Evolutionary conservation across 2,888 invertebrate genomes (phyloP), one percentile per base, ranked within the genome.

Genomic region (Trissolcus japonicus): DNA sequence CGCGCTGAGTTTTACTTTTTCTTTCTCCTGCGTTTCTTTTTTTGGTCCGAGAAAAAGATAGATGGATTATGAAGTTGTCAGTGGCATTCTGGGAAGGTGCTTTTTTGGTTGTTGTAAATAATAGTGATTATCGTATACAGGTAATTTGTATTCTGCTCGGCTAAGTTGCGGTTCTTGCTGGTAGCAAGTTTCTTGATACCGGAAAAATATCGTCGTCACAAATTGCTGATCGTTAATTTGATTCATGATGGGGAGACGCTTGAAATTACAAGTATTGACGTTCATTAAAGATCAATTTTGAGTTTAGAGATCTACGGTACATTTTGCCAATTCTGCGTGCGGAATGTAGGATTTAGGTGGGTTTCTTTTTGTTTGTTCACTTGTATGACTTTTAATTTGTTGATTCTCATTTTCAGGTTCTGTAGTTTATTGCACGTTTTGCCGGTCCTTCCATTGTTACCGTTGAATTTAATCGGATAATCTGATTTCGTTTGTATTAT

Each of bases 61-160:
- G 56, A 53, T 62, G 61, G 51, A 65, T 66, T n/a, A 55, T 14
- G 46, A 16, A 16, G 21, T 25, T 60, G 60, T 43, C 29, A 59
- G 43, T 61, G 67, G 50, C 67, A 50, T 54, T 16, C 40, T 40
- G 41, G 60, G 53, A 53, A 65, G 21, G 17, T 60, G 19, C 17
- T 51, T 60, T 57, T 50, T 63, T 46, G 29, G 25, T 4, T 25
- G 43, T 50, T 51, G 29, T 57, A 67, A 59, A 59, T 59, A 51
- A 29, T 46, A 6, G 16, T 17, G 14, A 21, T 4, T 40, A 56
- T 51, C 40, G 65, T 48, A 51, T 50, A 35, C 7, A 19, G 48
- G 56, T 46, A 16, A 4, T 63, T 46, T 11, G 53, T 62, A 40
- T 62, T 62, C 62, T 21, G 16, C 14, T n/a, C 48, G 40, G n/a